phyloP scores from a whole-genome alignment of 2,888 invertebrate species.

The Drosophila lacicola region DNA sequence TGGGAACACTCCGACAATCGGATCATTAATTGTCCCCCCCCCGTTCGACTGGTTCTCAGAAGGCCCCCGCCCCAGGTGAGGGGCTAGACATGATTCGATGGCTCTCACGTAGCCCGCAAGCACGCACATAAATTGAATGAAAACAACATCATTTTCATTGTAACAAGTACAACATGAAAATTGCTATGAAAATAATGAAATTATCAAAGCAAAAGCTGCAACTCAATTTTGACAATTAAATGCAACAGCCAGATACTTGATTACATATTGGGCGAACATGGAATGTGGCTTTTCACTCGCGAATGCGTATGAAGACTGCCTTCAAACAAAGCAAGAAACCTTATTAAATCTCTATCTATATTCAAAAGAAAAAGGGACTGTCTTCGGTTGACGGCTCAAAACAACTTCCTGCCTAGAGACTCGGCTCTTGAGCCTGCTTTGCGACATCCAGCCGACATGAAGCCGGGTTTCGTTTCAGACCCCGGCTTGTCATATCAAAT shows the following conservation, averaged over 20 bases:
- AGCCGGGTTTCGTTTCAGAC: no score
- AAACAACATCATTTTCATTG: slow-evolving; percentile 4
- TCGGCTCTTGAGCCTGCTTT: no score
- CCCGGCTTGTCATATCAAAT: no score
- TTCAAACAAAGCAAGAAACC: no score
- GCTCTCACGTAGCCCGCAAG: slow-evolving; percentile 6
- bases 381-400: no score
- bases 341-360: no score
- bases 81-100: not conserved
- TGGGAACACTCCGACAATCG: slow-evolving; percentile 27
- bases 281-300: no score
- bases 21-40: slow-evolving; percentile 25
- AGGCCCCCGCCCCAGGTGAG: not conserved
- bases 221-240: not conserved
- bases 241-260: not conserved
- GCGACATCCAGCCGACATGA: no score
- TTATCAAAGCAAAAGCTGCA: not conserved
- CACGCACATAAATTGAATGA: slow-evolving; percentile 15
- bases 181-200: not conserved
- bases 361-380: no score
- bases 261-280: no score
- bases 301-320: no score
- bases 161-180: not conserved
- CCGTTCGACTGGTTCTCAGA: slow-evolving; percentile 39
- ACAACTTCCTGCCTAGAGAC: no score